These are phyloP conservation scores for Philereme vetulata DNA, from an alignment of 2,888 invertebrate genomes.

Conservation along the genomic window DNA sequence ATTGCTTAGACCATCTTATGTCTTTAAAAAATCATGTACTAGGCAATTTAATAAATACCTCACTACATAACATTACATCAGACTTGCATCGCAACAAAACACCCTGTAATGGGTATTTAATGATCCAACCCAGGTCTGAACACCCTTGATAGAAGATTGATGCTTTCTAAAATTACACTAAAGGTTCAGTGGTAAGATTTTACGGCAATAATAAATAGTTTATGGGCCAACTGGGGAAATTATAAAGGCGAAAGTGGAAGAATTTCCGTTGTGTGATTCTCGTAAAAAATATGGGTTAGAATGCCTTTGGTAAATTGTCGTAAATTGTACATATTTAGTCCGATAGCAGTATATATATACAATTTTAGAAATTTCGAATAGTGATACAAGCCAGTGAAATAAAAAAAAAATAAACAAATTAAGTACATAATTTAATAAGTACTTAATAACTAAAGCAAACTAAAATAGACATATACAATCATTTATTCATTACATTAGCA, in stretches of 20 bases:
- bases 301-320: too few species aligned
- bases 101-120: slow-evolving; percentile 62
- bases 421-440: too few species aligned
- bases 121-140: slow-evolving; percentile 46
- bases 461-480: too few species aligned
- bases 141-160: slow-evolving; percentile 61
- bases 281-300: neutral
- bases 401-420: too few species aligned
- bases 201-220: slow-evolving; percentile 29
- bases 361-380: too few species aligned
- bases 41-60: slow-evolving; percentile 19
- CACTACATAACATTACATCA: slow-evolving; percentile 25
- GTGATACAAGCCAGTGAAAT: too few species aligned
- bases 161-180: slow-evolving; percentile 53
- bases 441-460: too few species aligned
- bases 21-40: neutral
- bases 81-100: slow-evolving; percentile 27
- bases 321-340: too few species aligned
- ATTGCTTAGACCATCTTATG: neutral
- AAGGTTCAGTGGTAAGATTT: slow-evolving; percentile 17
- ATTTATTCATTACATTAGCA: too few species aligned
- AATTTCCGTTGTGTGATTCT: slow-evolving; percentile 15
- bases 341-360: too few species aligned
- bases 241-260: slow-evolving; percentile 16
- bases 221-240: slow-evolving; percentile 21